Percentiles rank a stretch among this genome's conserved stretches.
phyloP scores from a whole-genome alignment of 2,888 invertebrate species.

The Eilema caniola region DNA sequence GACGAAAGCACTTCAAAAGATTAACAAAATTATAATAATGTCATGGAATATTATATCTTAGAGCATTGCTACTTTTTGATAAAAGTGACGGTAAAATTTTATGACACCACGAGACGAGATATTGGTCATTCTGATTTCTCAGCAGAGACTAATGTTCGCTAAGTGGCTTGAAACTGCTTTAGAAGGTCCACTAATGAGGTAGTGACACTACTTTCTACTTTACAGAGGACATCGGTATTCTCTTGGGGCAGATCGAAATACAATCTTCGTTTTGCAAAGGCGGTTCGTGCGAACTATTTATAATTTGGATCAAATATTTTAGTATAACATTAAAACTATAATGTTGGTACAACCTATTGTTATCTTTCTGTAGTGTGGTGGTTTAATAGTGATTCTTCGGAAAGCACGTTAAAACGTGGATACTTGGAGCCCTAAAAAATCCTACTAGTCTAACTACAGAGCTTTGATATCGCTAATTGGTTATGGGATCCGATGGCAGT shows the following conservation, averaged over 20 bases:
- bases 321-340: too few species aligned
- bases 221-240: not conserved
- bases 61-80: not conserved
- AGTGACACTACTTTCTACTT: not conserved
- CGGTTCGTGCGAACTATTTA: too few species aligned
- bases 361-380: too few species aligned
- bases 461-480: too few species aligned
- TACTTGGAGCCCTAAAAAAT: too few species aligned
- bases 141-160: not conserved
- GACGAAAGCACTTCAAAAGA: constrained; percentile 16
- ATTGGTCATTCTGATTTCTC: constrained; percentile 5
- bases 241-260: not conserved
- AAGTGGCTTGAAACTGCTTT: constrained; percentile 4
- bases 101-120: constrained; percentile 8
- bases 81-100: constrained; percentile 12
- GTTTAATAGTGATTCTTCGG: too few species aligned
- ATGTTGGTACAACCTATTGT: too few species aligned
- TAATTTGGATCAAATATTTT: too few species aligned
- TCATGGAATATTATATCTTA: constrained; percentile 11
- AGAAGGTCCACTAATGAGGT: not conserved
- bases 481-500: too few species aligned
- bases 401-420: too few species aligned
- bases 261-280: too few species aligned
- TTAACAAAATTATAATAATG: constrained; percentile 14
- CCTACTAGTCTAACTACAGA: too few species aligned